phyloP scores from a whole-genome alignment of 2,797 vertebrate species.

The Tachyglossus aculeatus region DNA sequence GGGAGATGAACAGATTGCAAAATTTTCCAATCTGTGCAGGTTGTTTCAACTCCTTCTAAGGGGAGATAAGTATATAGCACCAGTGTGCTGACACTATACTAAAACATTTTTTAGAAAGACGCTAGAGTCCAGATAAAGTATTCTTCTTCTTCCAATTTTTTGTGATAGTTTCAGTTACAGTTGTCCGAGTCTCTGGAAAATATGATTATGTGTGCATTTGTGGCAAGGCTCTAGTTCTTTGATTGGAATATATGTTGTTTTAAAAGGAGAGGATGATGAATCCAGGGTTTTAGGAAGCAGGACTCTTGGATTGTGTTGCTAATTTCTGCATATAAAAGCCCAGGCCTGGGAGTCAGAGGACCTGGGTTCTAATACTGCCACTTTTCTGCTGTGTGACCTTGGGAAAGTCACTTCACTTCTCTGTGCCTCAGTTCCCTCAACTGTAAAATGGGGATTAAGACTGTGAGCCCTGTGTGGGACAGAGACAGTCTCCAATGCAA shows the following conservation, averaged over 20 bases:
- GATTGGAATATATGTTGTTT: constrained; percentile 51
- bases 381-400: too few species aligned
- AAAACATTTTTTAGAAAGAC: constrained; percentile 46
- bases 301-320: constrained; percentile 12
- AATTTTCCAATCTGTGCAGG: not conserved
- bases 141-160: constrained; percentile 40
- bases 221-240: constrained; percentile 37
- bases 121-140: constrained; percentile 29
- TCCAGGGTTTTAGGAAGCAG: constrained; percentile 37
- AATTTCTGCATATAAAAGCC: too few species aligned
- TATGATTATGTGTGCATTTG: constrained; percentile 43
- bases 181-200: constrained; percentile 41
- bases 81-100: not conserved
- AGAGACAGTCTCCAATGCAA: too few species aligned
- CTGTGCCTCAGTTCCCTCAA: too few species aligned
- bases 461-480: too few species aligned
- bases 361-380: too few species aligned
- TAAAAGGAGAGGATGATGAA: constrained; percentile 40
- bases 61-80: constrained; percentile 29
- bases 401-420: too few species aligned
- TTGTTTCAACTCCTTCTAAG: constrained; percentile 14
- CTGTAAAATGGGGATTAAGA: too few species aligned
- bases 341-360: too few species aligned
- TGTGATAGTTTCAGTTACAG: constrained; percentile 50
- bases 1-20: constrained; percentile 27